Evolutionary conservation across 2,797 vertebrate genomes (phyloP), one percentile per base, ranked within the genome.

Genomic region (Psittacula echo): DNA sequence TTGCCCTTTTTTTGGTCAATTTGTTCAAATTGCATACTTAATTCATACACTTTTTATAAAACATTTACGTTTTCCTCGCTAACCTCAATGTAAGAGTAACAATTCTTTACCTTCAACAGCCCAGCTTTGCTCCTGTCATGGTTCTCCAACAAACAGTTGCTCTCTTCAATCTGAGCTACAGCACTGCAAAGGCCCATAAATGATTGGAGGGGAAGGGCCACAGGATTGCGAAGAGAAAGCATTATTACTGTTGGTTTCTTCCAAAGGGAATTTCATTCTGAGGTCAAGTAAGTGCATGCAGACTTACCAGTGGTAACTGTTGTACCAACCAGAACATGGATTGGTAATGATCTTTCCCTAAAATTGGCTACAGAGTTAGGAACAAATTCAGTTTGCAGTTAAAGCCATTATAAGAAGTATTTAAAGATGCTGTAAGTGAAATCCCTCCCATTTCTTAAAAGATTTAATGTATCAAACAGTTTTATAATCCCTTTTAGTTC

Each of bases 211-310:
- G 56, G 48, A n/a, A 88, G 77, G 32, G 30, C 68, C 79, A 45
- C 23, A 65, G 64, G 54, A 56, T 3, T 73, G 66, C 77, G 29
- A 13, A 50, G 70, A 34, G 42, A 5, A 85, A 90, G 65, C 30
- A 3, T 34, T 37, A 39, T 22, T 82, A 41, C 41, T 37, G 41
- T 34, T 73, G 39, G 65, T 24, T 84, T 72, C 66, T 84, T 54
- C 44, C 73, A 75, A 85, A 94, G 41, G 17, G 60, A 64, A 29
- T 50, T 23, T 51, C 56, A 82, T 77, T n/a, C 51, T 9, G 61
- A 82, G 81, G 78, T 85, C 74, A 66, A 30, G 39, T 22, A 34
- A 78, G 88, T 61, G 61, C 92, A 92, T 90, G 92, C 90, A 92
- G 54, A 24, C 60, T 30, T 87, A 44, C 20, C 32, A 44, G 54